Base-by-base conservation (phyloP, 2,888 invertebrate species). In the Agrochola litura region DNA sequence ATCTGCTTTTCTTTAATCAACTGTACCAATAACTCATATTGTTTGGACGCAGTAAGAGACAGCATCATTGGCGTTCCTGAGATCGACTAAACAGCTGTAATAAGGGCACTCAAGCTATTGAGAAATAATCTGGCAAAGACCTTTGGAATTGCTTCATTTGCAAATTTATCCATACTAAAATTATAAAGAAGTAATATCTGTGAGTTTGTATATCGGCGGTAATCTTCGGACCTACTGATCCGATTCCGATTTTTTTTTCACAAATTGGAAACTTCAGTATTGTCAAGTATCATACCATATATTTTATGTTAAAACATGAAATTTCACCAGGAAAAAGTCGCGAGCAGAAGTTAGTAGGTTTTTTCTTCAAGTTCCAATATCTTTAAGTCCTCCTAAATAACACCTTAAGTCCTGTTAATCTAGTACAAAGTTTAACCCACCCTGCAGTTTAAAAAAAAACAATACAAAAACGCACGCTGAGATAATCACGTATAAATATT, bases 401-500 rank as follows among this genome's bases (percentile, higher is more conserved):
- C 8, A 22, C 6, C 22, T 0, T 6, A 19, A 3, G 16, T 19
- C 9, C 19, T 46, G 52, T 60, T 25, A 72, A 68, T 12, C 10
- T 25, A 46, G 56, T 46, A 9, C 41, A 61, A 25, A 19, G 49
- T 43, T 16, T n/a, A 9, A 41, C 49, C n/a, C 61, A 52, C 14
- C 6, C 63, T 3, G 56, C 22, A n/a, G 30, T 65, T 41, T 43
- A 54, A 77, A 77, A 56, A 52, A 74, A 81, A 77, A 65, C 69
- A 81, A 84, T 77, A 69, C 41, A 60, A 73, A 61, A 77, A 22
- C 43, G 16, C 67, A 68, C 52, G 77, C 80, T 60, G 60, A 49
- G 85, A 77, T 86, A 85, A 86, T 79, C 87, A 73, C 60, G 76
- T 81, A 83, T 80, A 85, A 80, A 76, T 80, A 80, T 84, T 84